phyloP scores from a whole-genome alignment of 2,113 vertebrate genomes.

The Varanus salvator region DNA sequence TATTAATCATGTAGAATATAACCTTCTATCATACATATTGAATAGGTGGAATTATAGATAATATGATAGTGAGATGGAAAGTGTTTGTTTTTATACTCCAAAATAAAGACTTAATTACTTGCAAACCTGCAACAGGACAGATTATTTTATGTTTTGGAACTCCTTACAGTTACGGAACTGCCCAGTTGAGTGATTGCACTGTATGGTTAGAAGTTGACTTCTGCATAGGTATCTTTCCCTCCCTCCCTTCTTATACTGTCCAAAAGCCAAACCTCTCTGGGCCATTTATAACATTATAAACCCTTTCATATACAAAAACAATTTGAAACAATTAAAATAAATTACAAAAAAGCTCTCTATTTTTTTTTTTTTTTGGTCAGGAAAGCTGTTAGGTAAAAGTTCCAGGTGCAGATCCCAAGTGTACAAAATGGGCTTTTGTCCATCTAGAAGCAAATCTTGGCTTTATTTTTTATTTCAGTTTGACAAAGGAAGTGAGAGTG shows the following conservation, averaged over 20 bases:
- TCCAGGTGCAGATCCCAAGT: neutral
- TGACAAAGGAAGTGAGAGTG: neutral
- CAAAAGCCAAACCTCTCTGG: too few relatives aligned
- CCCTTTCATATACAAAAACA: too few relatives aligned
- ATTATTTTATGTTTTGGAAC: neutral
- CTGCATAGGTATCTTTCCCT: neutral
- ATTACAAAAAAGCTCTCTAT: too few relatives aligned
- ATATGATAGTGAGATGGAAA: neutral
- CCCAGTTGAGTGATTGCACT: neutral
- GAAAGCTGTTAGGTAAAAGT: neutral
- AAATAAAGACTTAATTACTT: neutral
- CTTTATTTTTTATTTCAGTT: neutral
- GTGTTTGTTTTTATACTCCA: neutral
- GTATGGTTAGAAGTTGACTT: neutral
- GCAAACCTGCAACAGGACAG: neutral
- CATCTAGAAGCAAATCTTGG: neutral
- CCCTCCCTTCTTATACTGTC: too few relatives aligned
- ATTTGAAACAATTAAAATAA: too few relatives aligned
- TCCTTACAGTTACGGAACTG: neutral
- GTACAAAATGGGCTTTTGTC: neutral
- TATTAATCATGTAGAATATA: neutral
- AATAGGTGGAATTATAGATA: neutral
- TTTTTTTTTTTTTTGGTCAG: neutral
- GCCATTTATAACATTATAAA: too few relatives aligned
- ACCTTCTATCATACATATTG: neutral